These are phyloP conservation scores for Plectus sambesii DNA, from an alignment of 1,140 invertebrate species.

Conservation along the genomic window DNA sequence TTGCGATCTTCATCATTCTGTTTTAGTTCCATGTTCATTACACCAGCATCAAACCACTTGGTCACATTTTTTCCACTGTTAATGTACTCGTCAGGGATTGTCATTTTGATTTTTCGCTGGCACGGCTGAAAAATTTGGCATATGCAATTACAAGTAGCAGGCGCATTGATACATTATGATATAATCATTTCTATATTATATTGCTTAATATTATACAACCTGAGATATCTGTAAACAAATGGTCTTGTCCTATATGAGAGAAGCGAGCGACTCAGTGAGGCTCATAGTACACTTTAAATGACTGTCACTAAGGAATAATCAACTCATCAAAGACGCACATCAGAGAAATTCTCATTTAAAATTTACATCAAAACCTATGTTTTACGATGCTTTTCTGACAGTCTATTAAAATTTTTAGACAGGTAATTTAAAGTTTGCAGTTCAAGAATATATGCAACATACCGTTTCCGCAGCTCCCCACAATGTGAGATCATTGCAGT, in stretches of 20 bases:
- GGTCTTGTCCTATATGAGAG: neutral
- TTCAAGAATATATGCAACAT: neutral
- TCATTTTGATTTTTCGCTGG: conserved; percentile 22
- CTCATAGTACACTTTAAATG: too few species aligned
- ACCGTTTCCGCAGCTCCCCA: neutral
- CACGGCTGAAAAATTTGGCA: conserved; percentile 17
- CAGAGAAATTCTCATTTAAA: too few species aligned
- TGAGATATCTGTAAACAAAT: neutral
- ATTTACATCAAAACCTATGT: neutral
- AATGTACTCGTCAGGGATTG: conserved; percentile 22
- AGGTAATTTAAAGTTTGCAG: too few species aligned
- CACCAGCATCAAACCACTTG: conserved; percentile 24
- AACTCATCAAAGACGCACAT: neutral
- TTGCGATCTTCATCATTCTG: too few species aligned
- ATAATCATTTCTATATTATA: too few species aligned
- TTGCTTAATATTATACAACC: neutral
- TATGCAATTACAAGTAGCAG: neutral
- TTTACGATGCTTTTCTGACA: too few species aligned
- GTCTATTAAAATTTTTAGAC: too few species aligned
- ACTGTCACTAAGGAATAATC: too few species aligned
- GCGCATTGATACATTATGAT: neutral
- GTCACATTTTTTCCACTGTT: conserved; percentile 12
- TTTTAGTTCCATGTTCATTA: conserved; percentile 23
- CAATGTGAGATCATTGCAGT: conserved; percentile 21
- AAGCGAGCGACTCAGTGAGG: neutral